Evolutionary conservation across 2,113 vertebrate species (phyloP).

Genomic region (Psammodynastes pulverulentus): DNA sequence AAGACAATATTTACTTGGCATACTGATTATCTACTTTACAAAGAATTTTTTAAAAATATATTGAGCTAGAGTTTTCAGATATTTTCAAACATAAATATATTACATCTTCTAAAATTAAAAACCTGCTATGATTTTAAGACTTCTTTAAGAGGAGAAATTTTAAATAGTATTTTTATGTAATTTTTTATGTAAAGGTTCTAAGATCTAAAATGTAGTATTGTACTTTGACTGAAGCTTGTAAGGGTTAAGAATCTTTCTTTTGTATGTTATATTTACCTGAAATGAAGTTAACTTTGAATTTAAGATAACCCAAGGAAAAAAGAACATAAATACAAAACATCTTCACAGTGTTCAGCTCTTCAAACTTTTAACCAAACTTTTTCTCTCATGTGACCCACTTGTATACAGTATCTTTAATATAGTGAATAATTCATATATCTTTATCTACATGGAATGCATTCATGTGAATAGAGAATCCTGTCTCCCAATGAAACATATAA

Average conservation of each 20-base stretch:
- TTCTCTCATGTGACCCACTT: neutral
- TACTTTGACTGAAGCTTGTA: neutral
- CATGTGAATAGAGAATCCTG: neutral
- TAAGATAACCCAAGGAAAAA: neutral
- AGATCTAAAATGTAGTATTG: neutral
- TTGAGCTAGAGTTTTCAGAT: neutral
- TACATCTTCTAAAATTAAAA: neutral
- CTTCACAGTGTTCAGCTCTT: neutral
- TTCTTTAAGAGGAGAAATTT: neutral
- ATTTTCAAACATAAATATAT: neutral
- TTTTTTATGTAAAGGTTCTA: neutral
- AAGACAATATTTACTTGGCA: neutral
- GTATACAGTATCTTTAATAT: neutral
- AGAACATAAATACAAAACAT: neutral
- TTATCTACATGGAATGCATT: neutral
- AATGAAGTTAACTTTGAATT: neutral
- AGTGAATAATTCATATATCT: neutral
- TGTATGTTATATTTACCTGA: neutral
- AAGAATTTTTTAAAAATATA: neutral
- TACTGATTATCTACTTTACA: neutral
- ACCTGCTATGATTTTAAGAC: neutral
- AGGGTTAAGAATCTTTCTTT: neutral
- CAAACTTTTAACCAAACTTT: neutral
- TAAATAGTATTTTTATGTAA: neutral
- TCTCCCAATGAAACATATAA: neutral